Evolutionary conservation across 2,888 invertebrate genomes (phyloP).

Genomic region (Temnothorax ravouxi): DNA sequence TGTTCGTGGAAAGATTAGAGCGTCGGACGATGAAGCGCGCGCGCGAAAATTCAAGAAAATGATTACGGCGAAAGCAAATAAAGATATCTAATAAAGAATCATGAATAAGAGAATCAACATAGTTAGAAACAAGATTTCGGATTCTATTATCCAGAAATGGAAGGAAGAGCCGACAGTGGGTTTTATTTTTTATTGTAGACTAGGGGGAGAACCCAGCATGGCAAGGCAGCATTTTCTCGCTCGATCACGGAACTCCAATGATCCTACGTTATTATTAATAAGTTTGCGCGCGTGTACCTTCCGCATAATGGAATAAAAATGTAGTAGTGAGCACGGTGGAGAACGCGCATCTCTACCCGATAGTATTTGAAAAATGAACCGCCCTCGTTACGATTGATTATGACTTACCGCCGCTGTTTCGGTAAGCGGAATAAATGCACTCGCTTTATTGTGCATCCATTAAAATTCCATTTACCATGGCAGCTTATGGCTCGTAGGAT

Average conservation of each 20-base stretch:
- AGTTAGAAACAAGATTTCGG: conserved; percentile 22
- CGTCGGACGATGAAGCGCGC: conserved; percentile 34
- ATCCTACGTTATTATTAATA: conserved; percentile 42
- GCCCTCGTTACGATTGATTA: conserved; percentile 72
- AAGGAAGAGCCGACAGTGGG: background rate
- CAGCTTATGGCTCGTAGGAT: conserved; percentile 55
- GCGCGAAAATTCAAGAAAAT: conserved; percentile 10
- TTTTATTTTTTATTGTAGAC: conserved; percentile 37
- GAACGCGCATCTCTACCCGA: conserved; percentile 22
- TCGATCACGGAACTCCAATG: conserved; percentile 22
- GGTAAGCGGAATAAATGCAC: conserved; percentile 63
- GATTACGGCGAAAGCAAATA: conserved; percentile 11
- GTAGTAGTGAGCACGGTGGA: conserved; percentile 17
- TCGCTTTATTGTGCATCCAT: conserved; percentile 63
- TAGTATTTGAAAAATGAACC: conserved; percentile 64
- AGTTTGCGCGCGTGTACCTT: conserved; percentile 5
- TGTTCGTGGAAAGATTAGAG: conserved; percentile 46
- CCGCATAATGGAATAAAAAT: conserved; percentile 36
- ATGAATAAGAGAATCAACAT: conserved; percentile 5
- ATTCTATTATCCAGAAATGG: conserved; percentile 25
- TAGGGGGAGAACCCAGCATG: background rate
- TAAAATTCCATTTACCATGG: conserved; percentile 71
- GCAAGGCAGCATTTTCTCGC: conserved; percentile 22
- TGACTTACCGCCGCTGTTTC: conserved; percentile 56
- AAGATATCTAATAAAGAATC: conserved; percentile 19